Base-by-base conservation (phyloP, 2,113 vertebrate species). In the Pomatostomus ruficeps region DNA sequence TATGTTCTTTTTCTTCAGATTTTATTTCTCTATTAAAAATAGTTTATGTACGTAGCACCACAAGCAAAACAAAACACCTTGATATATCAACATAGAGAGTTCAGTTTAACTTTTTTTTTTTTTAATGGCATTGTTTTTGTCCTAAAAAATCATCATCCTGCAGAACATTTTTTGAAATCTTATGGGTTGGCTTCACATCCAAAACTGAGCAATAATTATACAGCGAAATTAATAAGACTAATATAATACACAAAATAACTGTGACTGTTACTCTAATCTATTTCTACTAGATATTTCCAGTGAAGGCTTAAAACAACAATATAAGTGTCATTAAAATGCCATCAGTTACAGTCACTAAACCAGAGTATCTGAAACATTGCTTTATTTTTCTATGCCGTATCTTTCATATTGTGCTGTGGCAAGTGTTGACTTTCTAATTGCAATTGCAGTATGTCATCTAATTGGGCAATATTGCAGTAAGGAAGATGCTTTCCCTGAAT, bases 261-360 rank as follows among this genome's bases (percentile, higher is more conserved):
- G 10, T 52, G 29, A 84, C 45, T 95, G 33, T 42, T 81, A 72
- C 21, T 92, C 92, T 89, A 61, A 45, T 35, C 77, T 68, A 63
- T 16, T 49, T 87, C 20, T 75, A 48, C 25, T 42, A 76, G 49
- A 68, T 87, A 85, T 82, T 85, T 85, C 58, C 62, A 75, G 12
- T 52, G 70, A 93, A 86, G 38, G 35, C 75, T 91, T 89, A 89
- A 95, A 95, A 89, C 48, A 67, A 71, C 70, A 82, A 61, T 92
- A 75, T 75, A 89, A 71, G 28, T 67, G 48, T 68, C 49, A 95
- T 95, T 95, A 95, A 91, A 97, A 94, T 85, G 29, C 57, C 66
- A 82, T 95, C 74, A 95, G 77, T 96, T 93, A 91, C 93, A 95
- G 89, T 94, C 94, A 95, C 94, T 96, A 93, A 95, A 91, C 70